A percentile compares a stretch with the other conserved stretches of the same genome.
phyloP scores from a whole-genome alignment of 2,888 invertebrate species.

The Heliconius hortense region DNA sequence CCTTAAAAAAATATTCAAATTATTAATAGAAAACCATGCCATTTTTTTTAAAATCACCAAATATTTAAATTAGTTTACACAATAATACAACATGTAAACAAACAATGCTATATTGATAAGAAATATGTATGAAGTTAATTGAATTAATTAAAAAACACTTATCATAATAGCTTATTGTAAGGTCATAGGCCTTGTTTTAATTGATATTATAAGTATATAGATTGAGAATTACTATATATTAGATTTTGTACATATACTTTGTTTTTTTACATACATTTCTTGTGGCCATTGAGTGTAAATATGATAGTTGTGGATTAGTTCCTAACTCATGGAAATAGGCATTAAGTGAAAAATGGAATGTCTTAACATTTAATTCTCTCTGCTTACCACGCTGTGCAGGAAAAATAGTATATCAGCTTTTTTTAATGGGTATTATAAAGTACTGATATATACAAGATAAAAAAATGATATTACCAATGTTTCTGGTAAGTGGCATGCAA shows the following conservation, averaged over 20 bases:
- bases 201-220: constrained; percentile 2
- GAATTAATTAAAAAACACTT: constrained; percentile 9
- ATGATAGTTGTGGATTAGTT: background rate
- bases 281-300: background rate
- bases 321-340: background rate
- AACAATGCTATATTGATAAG: background rate
- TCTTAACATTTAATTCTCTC: too few relatives aligned
- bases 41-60: background rate
- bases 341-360: too few relatives aligned
- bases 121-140: constrained; percentile 1
- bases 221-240: too few relatives aligned
- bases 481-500: too few relatives aligned
- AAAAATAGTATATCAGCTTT: background rate
- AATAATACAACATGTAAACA: background rate
- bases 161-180: background rate
- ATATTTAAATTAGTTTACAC: background rate
- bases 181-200: constrained; percentile 24
- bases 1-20: too few relatives aligned
- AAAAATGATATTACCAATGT: too few relatives aligned
- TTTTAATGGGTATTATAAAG: too few relatives aligned
- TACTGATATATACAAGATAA: too few relatives aligned
- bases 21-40: background rate
- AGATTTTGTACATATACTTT: background rate
- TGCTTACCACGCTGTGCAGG: background rate
- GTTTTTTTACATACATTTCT: background rate